A percentile compares a stretch with the other conserved stretches of the same genome.
phyloP scores from a whole-genome alignment of 2,888 invertebrate species.

The Calameuta pallipes region DNA sequence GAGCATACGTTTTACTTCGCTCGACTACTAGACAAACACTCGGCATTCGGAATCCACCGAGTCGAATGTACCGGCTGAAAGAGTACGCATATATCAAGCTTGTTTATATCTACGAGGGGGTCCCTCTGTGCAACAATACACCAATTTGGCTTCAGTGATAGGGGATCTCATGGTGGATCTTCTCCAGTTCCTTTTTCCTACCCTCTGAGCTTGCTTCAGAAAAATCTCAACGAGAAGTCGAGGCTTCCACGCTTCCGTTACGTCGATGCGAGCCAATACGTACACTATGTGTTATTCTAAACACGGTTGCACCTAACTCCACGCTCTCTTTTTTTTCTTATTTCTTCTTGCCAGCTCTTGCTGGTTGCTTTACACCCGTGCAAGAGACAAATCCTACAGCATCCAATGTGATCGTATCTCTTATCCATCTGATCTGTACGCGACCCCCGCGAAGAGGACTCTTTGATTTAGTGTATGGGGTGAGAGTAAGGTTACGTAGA shows the following conservation, averaged over 20 bases:
- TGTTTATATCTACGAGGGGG: conserved; percentile 38
- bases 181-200: conserved; percentile 4
- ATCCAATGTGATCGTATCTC: conserved; percentile 50
- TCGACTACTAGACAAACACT: conserved; percentile 38
- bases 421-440: conserved; percentile 23
- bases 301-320: neutral
- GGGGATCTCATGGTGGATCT: conserved; percentile 36
- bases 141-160: conserved; percentile 51
- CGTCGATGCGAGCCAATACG: conserved; percentile 16
- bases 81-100: conserved; percentile 42
- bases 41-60: conserved; percentile 25
- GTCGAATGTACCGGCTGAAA: conserved; percentile 18
- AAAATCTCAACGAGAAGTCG: conserved; percentile 10
- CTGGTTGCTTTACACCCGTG: neutral
- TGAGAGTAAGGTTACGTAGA: neutral
- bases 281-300: neutral
- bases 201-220: neutral
- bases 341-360: neutral
- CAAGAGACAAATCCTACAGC: conserved; percentile 16
- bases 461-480: conserved; percentile 47
- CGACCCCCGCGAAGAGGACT: conserved; percentile 49
- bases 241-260: conserved; percentile 23
- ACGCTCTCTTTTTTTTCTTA: neutral
- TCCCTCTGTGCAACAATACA: conserved; percentile 45
- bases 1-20: conserved; percentile 27